Percentiles rank a stretch among this genome's conserved stretches.
These are phyloP conservation scores for Notothenia coriiceps DNA, from an alignment of 2,113 vertebrate genomes.

Conservation along the genomic window DNA sequence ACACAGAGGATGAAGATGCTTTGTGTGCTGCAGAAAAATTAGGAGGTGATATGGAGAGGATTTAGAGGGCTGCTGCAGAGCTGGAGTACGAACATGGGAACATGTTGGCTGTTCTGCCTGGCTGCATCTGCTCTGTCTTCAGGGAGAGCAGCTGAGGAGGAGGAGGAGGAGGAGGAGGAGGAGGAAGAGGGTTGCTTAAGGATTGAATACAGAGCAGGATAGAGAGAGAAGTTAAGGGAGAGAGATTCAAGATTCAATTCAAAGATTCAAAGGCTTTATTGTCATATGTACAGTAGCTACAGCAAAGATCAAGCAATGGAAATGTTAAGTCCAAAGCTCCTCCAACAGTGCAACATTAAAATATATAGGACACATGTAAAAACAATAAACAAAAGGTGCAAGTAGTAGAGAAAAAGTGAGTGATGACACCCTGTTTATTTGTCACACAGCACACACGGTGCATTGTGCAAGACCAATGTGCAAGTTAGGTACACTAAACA, in stretches of 20 bases:
- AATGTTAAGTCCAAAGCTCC: too few relatives aligned
- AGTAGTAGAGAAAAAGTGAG: too few relatives aligned
- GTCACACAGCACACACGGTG: too few relatives aligned
- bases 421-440: too few relatives aligned
- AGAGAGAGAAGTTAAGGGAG: constrained; percentile 18
- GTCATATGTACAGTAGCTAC: too few relatives aligned
- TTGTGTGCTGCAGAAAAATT: neutral
- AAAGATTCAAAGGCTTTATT: too few relatives aligned
- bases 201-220: constrained; percentile 50
- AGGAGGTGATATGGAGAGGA: constrained; percentile 24
- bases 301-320: too few relatives aligned
- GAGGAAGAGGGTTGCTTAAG: constrained; percentile 31
- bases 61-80: constrained; percentile 51
- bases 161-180: constrained; percentile 27
- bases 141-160: constrained; percentile 78
- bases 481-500: too few relatives aligned
- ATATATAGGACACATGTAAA: too few relatives aligned
- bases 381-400: too few relatives aligned
- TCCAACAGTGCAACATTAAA: too few relatives aligned
- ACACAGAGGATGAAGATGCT: constrained; percentile 1
- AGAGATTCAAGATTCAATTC: neutral
- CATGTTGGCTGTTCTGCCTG: constrained; percentile 81
- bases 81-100: constrained; percentile 61
- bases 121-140: constrained; percentile 78
- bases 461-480: too few relatives aligned